phyloP scores from a whole-genome alignment of 2,888 invertebrate genomes.

The Euphydryas editha region DNA sequence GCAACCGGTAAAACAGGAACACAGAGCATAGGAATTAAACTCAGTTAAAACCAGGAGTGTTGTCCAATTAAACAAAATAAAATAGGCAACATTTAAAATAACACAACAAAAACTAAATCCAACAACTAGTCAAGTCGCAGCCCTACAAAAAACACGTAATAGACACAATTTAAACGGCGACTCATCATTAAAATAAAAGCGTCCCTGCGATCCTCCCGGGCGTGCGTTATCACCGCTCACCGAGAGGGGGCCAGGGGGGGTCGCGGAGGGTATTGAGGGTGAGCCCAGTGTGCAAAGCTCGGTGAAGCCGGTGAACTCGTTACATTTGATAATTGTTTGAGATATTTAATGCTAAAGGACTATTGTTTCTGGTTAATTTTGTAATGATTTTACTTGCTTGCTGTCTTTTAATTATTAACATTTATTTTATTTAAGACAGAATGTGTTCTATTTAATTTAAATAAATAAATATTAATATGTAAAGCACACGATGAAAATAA shows the following conservation, averaged over 20 bases:
- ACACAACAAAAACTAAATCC: neutral
- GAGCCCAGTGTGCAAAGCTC: neutral
- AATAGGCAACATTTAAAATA: neutral
- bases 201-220: constrained; percentile 38
- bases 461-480: too few species aligned
- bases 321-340: constrained; percentile 20
- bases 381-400: neutral
- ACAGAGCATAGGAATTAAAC: too few species aligned
- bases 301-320: constrained; percentile 16
- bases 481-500: too few species aligned
- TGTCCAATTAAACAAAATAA: neutral
- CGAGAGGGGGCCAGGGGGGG: neutral
- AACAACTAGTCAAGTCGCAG: constrained; percentile 2
- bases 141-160: constrained; percentile 37
- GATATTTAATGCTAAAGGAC: constrained; percentile 10
- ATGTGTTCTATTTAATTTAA: too few species aligned
- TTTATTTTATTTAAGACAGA: too few species aligned
- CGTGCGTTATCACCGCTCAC: constrained; percentile 44
- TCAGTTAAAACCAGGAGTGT: neutral
- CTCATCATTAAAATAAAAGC: constrained; percentile 47
- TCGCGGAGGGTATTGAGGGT: neutral
- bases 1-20: too few species aligned
- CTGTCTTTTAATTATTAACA: neutral
- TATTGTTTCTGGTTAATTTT: constrained; percentile 7
- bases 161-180: constrained; percentile 40